These are phyloP conservation scores for Arrhopalites spinosus DNA, from an alignment of 2,888 invertebrate species.

Conservation along the genomic window DNA sequence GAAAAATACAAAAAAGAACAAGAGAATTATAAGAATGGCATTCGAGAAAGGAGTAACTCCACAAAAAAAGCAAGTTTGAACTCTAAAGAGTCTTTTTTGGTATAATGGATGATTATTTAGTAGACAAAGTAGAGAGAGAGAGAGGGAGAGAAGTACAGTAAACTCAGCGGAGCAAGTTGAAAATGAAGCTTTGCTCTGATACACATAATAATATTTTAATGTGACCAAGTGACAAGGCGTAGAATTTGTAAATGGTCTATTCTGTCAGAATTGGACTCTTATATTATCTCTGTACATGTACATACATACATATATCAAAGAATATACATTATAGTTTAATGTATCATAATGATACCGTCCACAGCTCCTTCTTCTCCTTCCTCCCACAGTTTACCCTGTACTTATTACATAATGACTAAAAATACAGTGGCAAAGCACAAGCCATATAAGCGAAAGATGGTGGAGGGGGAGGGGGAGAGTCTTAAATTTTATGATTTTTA, in stretches of 20 bases:
- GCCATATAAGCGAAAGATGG: no score
- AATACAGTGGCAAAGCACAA: no score
- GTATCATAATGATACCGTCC: slow-evolving; percentile 24
- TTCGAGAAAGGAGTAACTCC: no score
- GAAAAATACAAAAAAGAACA: no score
- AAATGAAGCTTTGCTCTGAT: slow-evolving; percentile 31
- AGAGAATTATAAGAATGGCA: no score
- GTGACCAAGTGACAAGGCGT: slow-evolving; percentile 53
- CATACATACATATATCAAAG: slow-evolving; percentile 13
- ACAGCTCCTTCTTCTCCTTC: neutral
- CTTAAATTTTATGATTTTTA: no score
- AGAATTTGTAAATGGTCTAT: slow-evolving; percentile 54
- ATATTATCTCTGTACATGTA: slow-evolving; percentile 33
- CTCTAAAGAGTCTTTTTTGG: no score
- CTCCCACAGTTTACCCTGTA: neutral
- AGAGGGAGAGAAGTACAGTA: neutral
- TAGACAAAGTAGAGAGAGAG: neutral
- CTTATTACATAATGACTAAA: neutral
- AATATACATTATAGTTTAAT: slow-evolving; percentile 15
- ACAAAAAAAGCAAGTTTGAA: no score
- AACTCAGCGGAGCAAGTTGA: neutral
- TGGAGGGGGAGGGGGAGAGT: no score
- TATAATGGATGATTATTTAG: no score
- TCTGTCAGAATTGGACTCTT: slow-evolving; percentile 37
- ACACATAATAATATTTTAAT: slow-evolving; percentile 29